Conservation (phyloP, 1,140 invertebrate species). For the Goniozus legneri region DNA sequence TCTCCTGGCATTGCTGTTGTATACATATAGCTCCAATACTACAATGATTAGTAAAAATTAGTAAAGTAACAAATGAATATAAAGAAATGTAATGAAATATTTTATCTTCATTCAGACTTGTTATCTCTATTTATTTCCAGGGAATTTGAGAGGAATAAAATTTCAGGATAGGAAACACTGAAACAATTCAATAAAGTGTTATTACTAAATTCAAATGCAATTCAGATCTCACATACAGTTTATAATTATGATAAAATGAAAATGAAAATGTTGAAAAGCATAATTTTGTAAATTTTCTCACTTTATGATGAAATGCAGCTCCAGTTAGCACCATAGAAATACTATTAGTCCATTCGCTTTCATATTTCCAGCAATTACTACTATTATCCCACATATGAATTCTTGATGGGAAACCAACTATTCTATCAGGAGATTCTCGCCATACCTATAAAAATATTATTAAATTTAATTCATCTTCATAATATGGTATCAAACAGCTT, state of each 20-base stretch:
- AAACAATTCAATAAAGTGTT: no score
- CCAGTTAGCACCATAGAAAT: conserved; percentile 91
- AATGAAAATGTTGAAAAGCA: no score
- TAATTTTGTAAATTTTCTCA: no score
- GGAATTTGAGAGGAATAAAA: not conserved
- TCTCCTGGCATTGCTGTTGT: conserved; percentile 76
- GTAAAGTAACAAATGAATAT: conserved; percentile 1
- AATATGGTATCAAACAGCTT: not conserved
- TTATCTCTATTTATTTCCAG: not conserved
- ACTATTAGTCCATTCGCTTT: conserved; percentile 93
- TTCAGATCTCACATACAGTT: no score
- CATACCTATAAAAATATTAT: conserved; percentile 66
- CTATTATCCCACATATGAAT: conserved; percentile 87
- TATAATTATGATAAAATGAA: no score
- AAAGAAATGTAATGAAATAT: not conserved
- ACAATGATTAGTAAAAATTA: conserved; percentile 27
- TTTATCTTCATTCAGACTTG: not conserved
- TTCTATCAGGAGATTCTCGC: conserved; percentile 89
- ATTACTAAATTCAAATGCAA: no score
- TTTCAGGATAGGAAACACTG: no score
- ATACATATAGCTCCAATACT: conserved; percentile 87
- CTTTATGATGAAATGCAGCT: conserved; percentile 90
- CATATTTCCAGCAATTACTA: conserved; percentile 81
- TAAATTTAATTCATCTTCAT: not conserved
- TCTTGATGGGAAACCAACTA: conserved; percentile 88